Evolutionary conservation across 35 echinoderm and acorn worm genomes (phyloP), one percentile per base, ranked within the genome.

Genomic region (Strongylocentrotus purpuratus): DNA sequence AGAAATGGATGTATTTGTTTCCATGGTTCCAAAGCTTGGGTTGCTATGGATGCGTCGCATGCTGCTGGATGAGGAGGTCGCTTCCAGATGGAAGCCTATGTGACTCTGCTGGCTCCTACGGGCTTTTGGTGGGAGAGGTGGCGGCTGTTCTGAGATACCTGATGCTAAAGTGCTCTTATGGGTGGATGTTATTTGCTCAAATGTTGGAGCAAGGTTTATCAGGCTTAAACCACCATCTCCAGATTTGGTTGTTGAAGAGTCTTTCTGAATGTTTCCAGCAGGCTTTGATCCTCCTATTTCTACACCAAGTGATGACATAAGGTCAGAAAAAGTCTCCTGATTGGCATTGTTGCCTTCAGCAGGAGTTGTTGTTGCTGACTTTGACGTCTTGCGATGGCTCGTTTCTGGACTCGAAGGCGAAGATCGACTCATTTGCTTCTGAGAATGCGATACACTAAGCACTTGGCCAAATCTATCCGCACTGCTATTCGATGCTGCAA

Each of bases 341-440:
- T 13, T 13, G 17, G 48, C 31, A 32, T 2, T 7, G n/a, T 50
- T 93, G 91, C 17, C 47, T 47, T 93, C 91, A 48, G 31, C 45
- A 22, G 91, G 91, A 50, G 91, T 93, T 13, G 46, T 58, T 15
- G 91, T 58, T 7, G 91, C 45, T 7, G 91, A 46, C 46, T 31
- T 58, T 11, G 91, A 93, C 5, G 46, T 47, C 46, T 6, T 6
- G 31, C 91, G 91, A 58, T 93, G 91, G 0, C 48, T 33, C 4
- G 91, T 93, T 58, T 93, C 91, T 46, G 91, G 91, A 58, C 91
- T 93, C 13, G 91, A 93, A 31, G 91, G 91, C 5, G 91, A 93
- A 47, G 91, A 93, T 58, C 91, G 32, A 58, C 91, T 93, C 17
- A 93, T 18, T 10, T 93, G 91, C 20, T 46, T 33, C 91, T 93